Evolutionary conservation across 2,888 invertebrate genomes (phyloP), one percentile per base, ranked within the genome.

Genomic region (Drosophila emarginata): DNA sequence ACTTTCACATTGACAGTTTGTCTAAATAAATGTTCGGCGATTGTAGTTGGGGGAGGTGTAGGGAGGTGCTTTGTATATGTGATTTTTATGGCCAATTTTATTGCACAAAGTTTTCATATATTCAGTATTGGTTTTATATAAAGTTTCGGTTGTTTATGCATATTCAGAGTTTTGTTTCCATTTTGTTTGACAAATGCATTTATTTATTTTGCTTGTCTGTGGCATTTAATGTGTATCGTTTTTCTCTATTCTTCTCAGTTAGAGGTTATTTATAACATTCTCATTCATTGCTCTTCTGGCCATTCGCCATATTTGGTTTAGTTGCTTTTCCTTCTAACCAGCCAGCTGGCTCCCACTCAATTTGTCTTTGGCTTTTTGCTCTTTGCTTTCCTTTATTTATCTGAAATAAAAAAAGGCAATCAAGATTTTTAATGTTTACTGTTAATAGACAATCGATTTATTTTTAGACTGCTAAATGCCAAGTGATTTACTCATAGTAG

Each of bases 391-490:
- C 11, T 45, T 45, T 45, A 79, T 78, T 85, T 85, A 85, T 89
- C 88, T 88, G 81, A 61, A 88, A 88, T 62, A 77, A 89, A 75
- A 82, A 78, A 32, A 69, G 75, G 69, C 84, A 79, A 85, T 83
- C 77, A 80, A 61, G 77, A 68, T 86, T 89, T 89, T 85, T 80
- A 88, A 88, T 88, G 87, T 78, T 78, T 28, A 36, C 57, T 50
- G 73, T 82, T 82, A 88, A 84, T 86, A 88, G 88, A 74, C 78
- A 88, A 87, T 87, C 82, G 85, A 88, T 86, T 89, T 80, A 79
- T 80, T 74, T 45, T 88, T 67, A 66, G 74, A 73, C 76, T 83
- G 77, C 84, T 80, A 80, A 86, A 83, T 84, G 77, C 77, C 84
- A 69, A 83, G 64, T 76, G 88, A 84, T 86, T 83, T 80, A 77